Percentiles rank a stretch among this genome's conserved stretches.
Conservation (phyloP, 2,888 invertebrate genomes). For the Esperia sulphurella region DNA sequence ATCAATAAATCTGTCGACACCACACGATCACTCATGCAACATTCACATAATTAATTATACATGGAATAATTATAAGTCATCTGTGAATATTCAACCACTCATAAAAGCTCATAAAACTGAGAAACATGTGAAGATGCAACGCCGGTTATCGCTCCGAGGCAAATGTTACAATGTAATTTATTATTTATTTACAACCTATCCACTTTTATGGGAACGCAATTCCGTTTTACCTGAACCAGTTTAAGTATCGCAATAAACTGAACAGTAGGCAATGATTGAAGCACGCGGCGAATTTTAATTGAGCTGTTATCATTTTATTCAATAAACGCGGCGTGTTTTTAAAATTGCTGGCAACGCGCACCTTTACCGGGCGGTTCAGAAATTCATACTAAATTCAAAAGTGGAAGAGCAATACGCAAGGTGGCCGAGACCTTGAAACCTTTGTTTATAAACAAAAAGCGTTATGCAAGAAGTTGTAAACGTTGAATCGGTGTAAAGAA, state of each 20-base stretch:
- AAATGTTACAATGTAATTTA: slow-evolving; percentile 33
- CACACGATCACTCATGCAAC: slow-evolving; percentile 9
- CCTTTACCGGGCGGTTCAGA: slow-evolving; percentile 42
- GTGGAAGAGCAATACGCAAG: slow-evolving; percentile 32
- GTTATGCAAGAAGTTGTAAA: slow-evolving; percentile 72
- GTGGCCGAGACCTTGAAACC: slow-evolving; percentile 63
- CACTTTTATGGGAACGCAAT: slow-evolving; percentile 31
- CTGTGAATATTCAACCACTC: slow-evolving; percentile 24
- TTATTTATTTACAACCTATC: slow-evolving; percentile 43
- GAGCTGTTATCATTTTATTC: slow-evolving; percentile 27
- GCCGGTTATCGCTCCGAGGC: slow-evolving; percentile 30
- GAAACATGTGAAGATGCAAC: slow-evolving; percentile 27
- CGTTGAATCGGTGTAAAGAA: slow-evolving; percentile 53
- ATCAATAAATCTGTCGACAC: slow-evolving; percentile 3
- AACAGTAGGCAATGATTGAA: slow-evolving; percentile 30
- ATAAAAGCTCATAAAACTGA: slow-evolving; percentile 34
- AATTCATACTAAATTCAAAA: slow-evolving; percentile 49
- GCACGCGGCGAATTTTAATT: slow-evolving; percentile 51
- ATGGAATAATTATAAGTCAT: slow-evolving; percentile 30
- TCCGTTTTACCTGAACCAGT: slow-evolving; percentile 18
- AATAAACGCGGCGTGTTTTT: slow-evolving; percentile 16
- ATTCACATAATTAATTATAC: slow-evolving; percentile 24
- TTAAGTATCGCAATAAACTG: slow-evolving; percentile 36
- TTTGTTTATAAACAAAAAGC: slow-evolving; percentile 77
- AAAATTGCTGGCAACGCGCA: slow-evolving; percentile 18